Evolutionary conservation across 2,888 invertebrate genomes (phyloP).

Genomic region (Aricia artaxerxes): DNA sequence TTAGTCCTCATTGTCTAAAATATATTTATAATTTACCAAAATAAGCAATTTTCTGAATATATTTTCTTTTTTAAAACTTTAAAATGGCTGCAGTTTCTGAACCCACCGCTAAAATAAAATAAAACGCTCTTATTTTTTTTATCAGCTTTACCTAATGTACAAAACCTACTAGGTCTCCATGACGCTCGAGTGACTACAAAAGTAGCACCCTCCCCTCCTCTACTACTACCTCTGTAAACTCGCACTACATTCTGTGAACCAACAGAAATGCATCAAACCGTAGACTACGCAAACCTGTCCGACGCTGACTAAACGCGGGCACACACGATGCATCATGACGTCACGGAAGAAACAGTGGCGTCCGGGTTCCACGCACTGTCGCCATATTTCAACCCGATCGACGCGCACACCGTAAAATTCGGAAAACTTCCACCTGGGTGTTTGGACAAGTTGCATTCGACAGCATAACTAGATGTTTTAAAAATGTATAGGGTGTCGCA

Average conservation of each 20-base stretch:
- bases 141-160: too few relatives aligned
- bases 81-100: too few relatives aligned
- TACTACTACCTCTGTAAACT: not conserved
- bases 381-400: conserved; percentile 77
- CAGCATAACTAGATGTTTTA: not conserved
- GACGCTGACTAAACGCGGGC: conserved; percentile 51
- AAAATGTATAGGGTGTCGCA: not conserved
- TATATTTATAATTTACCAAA: too few relatives aligned
- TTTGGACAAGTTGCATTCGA: not conserved
- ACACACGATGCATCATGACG: conserved; percentile 58
- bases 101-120: too few relatives aligned
- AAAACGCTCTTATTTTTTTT: too few relatives aligned
- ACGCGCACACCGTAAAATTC: conserved; percentile 70
- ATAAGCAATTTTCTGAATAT: too few relatives aligned
- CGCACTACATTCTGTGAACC: not conserved
- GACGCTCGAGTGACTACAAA: too few relatives aligned
- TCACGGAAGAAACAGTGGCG: conserved; percentile 84
- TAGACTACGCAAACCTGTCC: conserved; percentile 45
- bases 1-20: too few relatives aligned
- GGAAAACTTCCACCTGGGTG: conserved; percentile 58
- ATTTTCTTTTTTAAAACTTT: too few relatives aligned
- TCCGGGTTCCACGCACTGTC: conserved; percentile 62
- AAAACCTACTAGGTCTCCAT: too few relatives aligned
- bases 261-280: conserved; percentile 10
- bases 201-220: too few relatives aligned